Evolutionary conservation across 2,888 invertebrate genomes (phyloP).

Genomic region (Thymelicus acteon): DNA sequence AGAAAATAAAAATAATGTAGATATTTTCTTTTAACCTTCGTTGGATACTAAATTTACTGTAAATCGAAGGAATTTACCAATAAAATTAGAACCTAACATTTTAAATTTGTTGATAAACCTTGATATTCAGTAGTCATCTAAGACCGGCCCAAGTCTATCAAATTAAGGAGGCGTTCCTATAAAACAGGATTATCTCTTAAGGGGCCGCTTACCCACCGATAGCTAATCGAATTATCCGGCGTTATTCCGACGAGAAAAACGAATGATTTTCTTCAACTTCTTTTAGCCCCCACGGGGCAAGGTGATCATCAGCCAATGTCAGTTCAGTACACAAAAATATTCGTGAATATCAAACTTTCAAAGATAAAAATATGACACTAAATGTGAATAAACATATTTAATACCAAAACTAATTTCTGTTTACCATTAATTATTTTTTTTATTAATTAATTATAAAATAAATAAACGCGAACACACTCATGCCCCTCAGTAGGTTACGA

Average conservation of each 20-base stretch:
- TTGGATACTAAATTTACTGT: too few relatives aligned
- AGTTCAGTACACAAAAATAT: slow-evolving; percentile 34
- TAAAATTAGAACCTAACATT: not conserved
- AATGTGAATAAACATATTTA: too few relatives aligned
- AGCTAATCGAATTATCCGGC: slow-evolving; percentile 78
- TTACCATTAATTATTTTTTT: too few relatives aligned
- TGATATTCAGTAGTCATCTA: slow-evolving; percentile 45
- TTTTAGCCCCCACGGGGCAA: slow-evolving; percentile 61
- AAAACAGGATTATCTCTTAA: slow-evolving; percentile 75
- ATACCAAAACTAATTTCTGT: too few relatives aligned
- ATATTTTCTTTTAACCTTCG: too few relatives aligned
- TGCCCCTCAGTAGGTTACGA: too few relatives aligned
- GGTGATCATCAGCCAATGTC: slow-evolving; percentile 64
- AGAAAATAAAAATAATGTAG: too few relatives aligned
- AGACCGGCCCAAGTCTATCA: slow-evolving; percentile 52
- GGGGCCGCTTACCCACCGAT: slow-evolving; percentile 73
- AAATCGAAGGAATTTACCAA: not conserved
- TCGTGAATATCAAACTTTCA: too few relatives aligned
- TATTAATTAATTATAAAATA: too few relatives aligned
- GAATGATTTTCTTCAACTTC: slow-evolving; percentile 73
- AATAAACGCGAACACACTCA: too few relatives aligned
- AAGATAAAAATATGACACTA: too few relatives aligned
- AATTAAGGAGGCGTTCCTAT: slow-evolving; percentile 63
- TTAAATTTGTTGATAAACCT: slow-evolving; percentile 38
- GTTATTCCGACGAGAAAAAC: slow-evolving; percentile 78